phyloP scores from a whole-genome alignment of 2,797 vertebrate genomes.

The Aselliscus stoliczkanus region DNA sequence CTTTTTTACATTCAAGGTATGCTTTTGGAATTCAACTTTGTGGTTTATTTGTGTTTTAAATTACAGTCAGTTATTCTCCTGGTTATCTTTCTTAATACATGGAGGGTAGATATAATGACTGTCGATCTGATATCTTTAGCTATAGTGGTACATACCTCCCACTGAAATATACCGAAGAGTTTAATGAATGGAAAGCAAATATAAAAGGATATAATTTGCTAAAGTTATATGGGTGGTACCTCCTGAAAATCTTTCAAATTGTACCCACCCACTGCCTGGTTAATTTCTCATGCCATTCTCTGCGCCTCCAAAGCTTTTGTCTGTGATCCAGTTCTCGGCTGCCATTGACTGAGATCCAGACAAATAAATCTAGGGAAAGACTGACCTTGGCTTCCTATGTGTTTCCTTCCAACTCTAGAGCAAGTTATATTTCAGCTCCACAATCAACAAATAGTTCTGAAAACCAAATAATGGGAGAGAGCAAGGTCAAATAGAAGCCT shows the following conservation, averaged over 20 bases:
- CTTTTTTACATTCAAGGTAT: background rate
- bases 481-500: background rate
- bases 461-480: constrained; percentile 20
- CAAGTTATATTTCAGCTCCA: constrained; percentile 46
- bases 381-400: constrained; percentile 60
- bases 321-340: background rate
- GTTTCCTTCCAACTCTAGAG: constrained; percentile 37
- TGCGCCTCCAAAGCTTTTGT: background rate
- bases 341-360: constrained; percentile 29
- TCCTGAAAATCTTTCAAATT: background rate
- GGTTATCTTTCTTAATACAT: background rate
- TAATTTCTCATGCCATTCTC: background rate
- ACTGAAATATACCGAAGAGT: background rate
- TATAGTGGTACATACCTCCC: background rate
- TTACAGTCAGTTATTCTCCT: background rate
- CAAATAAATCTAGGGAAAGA: background rate
- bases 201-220: background rate
- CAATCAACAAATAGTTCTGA: constrained; percentile 50
- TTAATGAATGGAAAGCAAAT: background rate
- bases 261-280: background rate
- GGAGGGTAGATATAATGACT: background rate
- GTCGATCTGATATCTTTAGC: background rate
- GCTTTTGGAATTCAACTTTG: background rate
- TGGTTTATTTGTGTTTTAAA: background rate
- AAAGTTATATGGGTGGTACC: background rate